Percentiles rank a stretch among this genome's conserved stretches.
phyloP scores from a whole-genome alignment of 2,113 vertebrate species.

The Jacana jacana region DNA sequence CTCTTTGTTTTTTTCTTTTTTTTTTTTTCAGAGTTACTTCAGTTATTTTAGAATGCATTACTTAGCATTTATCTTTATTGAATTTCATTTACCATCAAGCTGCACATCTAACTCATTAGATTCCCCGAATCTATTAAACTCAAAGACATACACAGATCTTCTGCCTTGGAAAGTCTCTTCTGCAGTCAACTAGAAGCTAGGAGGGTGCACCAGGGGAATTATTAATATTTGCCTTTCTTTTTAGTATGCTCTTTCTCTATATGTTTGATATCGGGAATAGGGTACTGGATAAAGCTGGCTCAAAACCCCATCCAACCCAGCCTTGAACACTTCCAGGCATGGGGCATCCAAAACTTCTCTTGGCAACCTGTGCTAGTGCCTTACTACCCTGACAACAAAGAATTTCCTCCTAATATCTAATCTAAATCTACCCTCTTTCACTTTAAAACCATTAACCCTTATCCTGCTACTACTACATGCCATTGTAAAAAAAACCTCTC shows the following conservation, averaged over 20 bases:
- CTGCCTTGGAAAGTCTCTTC: neutral
- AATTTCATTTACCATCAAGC: conserved; percentile 14
- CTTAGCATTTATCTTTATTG: conserved; percentile 20
- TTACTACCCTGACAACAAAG: neutral
- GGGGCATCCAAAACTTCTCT: neutral
- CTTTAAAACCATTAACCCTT: neutral
- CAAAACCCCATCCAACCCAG: neutral
- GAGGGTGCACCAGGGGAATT: neutral
- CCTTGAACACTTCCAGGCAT: neutral
- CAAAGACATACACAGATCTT: neutral
- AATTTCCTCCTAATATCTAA: neutral
- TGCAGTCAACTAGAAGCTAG: neutral
- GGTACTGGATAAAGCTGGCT: neutral
- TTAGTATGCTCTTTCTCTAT: neutral
- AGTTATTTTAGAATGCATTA: conserved; percentile 1
- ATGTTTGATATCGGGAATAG: neutral
- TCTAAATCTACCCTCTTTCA: neutral
- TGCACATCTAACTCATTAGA: neutral
- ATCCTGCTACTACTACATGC: neutral
- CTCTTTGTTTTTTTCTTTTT: neutral
- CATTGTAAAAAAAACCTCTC: neutral
- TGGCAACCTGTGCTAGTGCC: neutral
- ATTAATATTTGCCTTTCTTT: neutral
- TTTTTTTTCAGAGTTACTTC: neutral
- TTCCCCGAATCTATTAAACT: neutral